Percentiles rank a stretch among this genome's conserved stretches.
Conservation (phyloP, 2,113 vertebrate genomes). For the Dromas ardeola region DNA sequence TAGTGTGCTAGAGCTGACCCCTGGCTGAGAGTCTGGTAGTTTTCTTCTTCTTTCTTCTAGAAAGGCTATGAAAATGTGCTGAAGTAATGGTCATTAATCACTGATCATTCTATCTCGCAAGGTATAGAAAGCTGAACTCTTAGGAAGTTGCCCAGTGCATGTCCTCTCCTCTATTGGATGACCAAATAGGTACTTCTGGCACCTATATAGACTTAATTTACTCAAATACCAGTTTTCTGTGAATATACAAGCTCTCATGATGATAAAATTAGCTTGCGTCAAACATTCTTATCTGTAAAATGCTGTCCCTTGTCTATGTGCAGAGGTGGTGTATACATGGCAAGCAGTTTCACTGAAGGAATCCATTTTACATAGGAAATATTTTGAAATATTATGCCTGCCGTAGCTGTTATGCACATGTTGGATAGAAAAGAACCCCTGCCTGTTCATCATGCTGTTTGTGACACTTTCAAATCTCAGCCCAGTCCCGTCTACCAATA, state of each 20-base stretch:
- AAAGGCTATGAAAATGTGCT: background rate
- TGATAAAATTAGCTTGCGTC: background rate
- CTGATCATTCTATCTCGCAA: fast-evolving
- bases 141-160: background rate
- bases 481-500: fast-evolving
- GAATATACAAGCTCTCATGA: fast-evolving
- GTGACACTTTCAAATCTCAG: background rate
- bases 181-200: background rate
- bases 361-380: background rate
- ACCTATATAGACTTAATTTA: background rate
- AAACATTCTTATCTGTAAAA: background rate
- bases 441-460: background rate
- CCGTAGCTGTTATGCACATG: fast-evolving
- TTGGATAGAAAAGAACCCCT: background rate
- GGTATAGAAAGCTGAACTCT: background rate
- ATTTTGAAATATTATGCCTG: background rate
- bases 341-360: background rate
- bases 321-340: fast-evolving
- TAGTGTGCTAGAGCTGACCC: background rate
- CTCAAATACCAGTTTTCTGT: background rate
- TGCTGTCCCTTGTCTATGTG: background rate
- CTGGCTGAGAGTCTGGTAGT: background rate
- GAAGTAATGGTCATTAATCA: fast-evolving
- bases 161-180: background rate
- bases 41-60: background rate